Evolutionary conservation across 1,140 invertebrate species (phyloP), one percentile per base, ranked within the genome.

Genomic region (Centruroides sculpturatus): DNA sequence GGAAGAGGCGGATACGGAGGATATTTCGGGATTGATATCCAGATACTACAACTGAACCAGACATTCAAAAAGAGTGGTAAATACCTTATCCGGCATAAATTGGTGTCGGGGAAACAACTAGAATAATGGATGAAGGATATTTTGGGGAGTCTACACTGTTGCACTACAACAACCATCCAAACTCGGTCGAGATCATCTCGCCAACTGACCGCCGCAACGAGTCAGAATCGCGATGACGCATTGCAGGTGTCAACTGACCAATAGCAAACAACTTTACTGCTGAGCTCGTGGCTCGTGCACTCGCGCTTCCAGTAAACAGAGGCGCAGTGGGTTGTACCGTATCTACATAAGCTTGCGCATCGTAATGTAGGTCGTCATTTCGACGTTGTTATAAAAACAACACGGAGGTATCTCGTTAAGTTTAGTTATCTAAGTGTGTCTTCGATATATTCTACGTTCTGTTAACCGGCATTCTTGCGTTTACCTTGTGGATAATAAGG

Each of bases 241-340:
- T 64, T 64, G 63, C 63, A 61, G 63, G 59, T 64, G 60, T 36
- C 46, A 34, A 59, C 56, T 57, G 60, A 60, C 63, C 63, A 64
- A 64, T 64, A 48, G 56, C 48, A 58, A 49, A 52, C 59, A 62
- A 54, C 52, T 57, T 62, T 62, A 62, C 47, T 48, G 47, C 53
- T 10, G 57, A 23, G 61, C 47, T 46, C 57, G 35, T 62, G 35
- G 35, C 34, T 51, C 57, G 57, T 59, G 56, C 55, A 47, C 61
- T 57, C 61, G 61, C 61, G 61, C 61, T 62, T 62, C 59, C 59
- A 56, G 61, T 62, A 62, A 62, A 62, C 61, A 62, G 52, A 56
- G 61, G 58, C 23, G 35, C 54, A 13, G 50, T 10, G 9, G 41
- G 41, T 47, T 50, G 41, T 35, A 56, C 54, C 6, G n/a, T 35